Evolutionary conservation across 2,113 vertebrate species (phyloP).

Genomic region (Ceuthmochares aereus): DNA sequence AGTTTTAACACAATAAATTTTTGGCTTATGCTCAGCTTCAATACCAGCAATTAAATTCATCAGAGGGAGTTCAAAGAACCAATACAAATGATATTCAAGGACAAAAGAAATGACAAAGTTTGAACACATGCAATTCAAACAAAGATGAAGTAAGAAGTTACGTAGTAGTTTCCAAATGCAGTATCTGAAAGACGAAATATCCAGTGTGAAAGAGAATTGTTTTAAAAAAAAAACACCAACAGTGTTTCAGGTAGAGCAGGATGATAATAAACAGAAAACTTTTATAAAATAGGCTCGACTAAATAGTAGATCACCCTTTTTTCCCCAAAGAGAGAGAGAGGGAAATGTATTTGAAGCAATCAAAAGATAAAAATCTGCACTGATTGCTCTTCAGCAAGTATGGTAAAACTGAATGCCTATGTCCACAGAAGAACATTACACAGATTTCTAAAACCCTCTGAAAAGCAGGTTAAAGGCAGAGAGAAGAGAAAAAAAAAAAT

Average conservation of each 20-base stretch:
- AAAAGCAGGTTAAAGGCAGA: not conserved
- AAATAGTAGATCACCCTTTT: not conserved
- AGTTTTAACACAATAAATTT: not conserved
- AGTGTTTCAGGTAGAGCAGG: not conserved
- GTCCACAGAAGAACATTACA: not conserved
- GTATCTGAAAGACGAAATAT: not conserved
- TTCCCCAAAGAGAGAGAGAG: not conserved
- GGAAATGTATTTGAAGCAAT: constrained; percentile 10
- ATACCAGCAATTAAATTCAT: not conserved
- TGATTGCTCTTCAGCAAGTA: constrained; percentile 2
- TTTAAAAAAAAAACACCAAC: not conserved
- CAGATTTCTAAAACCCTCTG: not conserved
- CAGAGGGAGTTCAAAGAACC: not conserved
- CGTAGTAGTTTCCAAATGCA: not conserved
- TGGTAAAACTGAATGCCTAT: not conserved
- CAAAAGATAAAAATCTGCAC: constrained; percentile 60
- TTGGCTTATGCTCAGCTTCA: not conserved
- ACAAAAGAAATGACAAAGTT: not conserved
- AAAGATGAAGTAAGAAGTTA: not conserved
- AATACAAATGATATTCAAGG: not conserved
- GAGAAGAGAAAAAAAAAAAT: not conserved
- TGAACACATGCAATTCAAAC: not conserved
- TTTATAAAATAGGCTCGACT: not conserved
- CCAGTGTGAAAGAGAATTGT: not conserved
- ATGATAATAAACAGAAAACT: not conserved